phyloP scores from a whole-genome alignment of 2,888 invertebrate genomes.

The Nomada goodeniana region DNA sequence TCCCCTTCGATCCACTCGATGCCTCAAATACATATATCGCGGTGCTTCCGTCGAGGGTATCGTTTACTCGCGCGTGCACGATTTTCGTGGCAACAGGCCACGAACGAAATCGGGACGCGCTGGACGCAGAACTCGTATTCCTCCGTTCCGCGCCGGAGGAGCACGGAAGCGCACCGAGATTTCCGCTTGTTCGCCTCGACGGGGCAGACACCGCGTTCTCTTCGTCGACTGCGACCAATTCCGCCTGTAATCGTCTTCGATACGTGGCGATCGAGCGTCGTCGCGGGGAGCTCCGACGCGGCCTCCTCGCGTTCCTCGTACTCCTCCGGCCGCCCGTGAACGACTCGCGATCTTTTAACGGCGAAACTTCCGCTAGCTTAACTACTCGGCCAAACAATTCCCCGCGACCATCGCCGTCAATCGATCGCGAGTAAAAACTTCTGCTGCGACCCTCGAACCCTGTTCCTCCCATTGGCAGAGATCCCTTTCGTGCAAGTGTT shows the following conservation, averaged over 20 bases:
- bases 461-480: too few species aligned
- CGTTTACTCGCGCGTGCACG: too few species aligned
- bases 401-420: conserved; percentile 46
- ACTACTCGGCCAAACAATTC: conserved; percentile 84
- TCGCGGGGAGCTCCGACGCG: conserved; percentile 48
- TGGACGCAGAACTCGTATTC: too few species aligned
- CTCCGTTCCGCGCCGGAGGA: too few species aligned
- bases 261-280: conserved; percentile 32
- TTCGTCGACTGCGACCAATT: conserved; percentile 24
- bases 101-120: too few species aligned
- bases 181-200: neutral
- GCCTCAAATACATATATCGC: too few species aligned
- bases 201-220: neutral
- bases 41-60: too few species aligned
- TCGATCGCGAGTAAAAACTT: conserved; percentile 32
- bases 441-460: neutral
- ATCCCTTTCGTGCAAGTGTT: too few species aligned
- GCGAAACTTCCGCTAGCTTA: conserved; percentile 82
- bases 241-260: conserved; percentile 23
- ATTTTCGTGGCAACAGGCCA: too few species aligned
- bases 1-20: too few species aligned
- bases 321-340: conserved; percentile 70
- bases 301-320: conserved; percentile 28
- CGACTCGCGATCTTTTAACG: conserved; percentile 78
- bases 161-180: neutral